Evolutionary conservation across 2,888 invertebrate genomes (phyloP).

Genomic region (Rhingia campestris): DNA sequence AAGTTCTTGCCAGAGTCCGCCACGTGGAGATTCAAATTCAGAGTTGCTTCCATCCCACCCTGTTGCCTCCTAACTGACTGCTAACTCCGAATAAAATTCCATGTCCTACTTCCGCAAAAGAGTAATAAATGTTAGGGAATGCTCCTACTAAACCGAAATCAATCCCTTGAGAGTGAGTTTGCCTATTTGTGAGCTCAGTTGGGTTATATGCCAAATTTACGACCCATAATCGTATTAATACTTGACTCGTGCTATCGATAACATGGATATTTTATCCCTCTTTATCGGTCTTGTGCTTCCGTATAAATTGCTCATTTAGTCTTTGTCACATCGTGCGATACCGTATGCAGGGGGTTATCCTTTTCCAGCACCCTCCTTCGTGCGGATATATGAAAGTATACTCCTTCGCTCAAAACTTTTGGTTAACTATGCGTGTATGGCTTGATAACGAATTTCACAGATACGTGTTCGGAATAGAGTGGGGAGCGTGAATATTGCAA

Average conservation of each 20-base stretch:
- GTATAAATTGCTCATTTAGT: constrained; percentile 48
- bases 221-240: constrained; percentile 23
- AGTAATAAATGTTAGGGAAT: too few species aligned
- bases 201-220: background rate
- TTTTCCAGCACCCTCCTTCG: background rate
- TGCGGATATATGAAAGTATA: background rate
- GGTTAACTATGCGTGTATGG: constrained; percentile 4
- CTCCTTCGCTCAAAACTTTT: background rate
- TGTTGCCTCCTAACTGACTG: too few species aligned
- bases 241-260: constrained; percentile 16
- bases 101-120: too few species aligned
- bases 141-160: background rate
- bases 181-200: background rate
- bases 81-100: too few species aligned
- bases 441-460: constrained; percentile 31
- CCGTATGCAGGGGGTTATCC: background rate
- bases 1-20: too few species aligned
- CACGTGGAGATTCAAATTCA: too few species aligned
- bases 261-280: constrained; percentile 12
- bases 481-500: constrained; percentile 1
- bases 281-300: constrained; percentile 41
- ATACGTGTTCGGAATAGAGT: constrained; percentile 28
- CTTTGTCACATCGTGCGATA: constrained; percentile 20
- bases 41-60: too few species aligned
- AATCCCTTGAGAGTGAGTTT: background rate